These are phyloP conservation scores for Eudemis profundana DNA, from an alignment of 2,888 invertebrate species.

Conservation along the genomic window DNA sequence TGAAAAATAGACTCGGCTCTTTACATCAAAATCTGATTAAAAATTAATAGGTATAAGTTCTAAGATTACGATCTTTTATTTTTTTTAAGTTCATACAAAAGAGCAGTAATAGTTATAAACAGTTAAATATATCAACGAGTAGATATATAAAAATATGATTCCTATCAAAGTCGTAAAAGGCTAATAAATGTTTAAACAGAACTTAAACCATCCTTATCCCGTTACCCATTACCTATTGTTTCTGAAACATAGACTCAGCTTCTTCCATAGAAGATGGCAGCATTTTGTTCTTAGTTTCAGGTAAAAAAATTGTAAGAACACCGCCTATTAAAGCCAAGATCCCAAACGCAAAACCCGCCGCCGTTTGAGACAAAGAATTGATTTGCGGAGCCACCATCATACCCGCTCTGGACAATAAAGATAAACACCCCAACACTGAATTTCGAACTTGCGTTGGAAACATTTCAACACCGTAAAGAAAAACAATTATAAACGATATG, in stretches of 20 bases:
- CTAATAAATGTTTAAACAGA: too few species aligned
- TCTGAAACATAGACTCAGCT: background rate
- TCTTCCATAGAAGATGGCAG: constrained; percentile 69
- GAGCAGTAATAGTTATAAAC: too few species aligned
- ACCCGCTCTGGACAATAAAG: constrained; percentile 91
- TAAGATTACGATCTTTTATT: too few species aligned
- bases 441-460: constrained; percentile 95
- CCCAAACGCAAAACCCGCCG: constrained; percentile 86
- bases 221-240: too few species aligned
- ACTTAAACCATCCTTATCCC: too few species aligned
- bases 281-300: constrained; percentile 80
- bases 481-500: constrained; percentile 92
- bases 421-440: constrained; percentile 91
- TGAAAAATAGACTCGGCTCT: too few species aligned
- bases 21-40: too few species aligned
- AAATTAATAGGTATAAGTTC: too few species aligned
- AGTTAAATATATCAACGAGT: too few species aligned
- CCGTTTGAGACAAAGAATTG: constrained; percentile 79
- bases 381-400: constrained; percentile 92
- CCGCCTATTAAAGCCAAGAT: constrained; percentile 87
- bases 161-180: too few species aligned
- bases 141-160: too few species aligned
- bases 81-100: too few species aligned
- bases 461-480: constrained; percentile 93
- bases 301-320: constrained; percentile 86